phyloP scores from a whole-genome alignment of 2,888 invertebrate genomes.

The Tetheella fluctuosa region DNA sequence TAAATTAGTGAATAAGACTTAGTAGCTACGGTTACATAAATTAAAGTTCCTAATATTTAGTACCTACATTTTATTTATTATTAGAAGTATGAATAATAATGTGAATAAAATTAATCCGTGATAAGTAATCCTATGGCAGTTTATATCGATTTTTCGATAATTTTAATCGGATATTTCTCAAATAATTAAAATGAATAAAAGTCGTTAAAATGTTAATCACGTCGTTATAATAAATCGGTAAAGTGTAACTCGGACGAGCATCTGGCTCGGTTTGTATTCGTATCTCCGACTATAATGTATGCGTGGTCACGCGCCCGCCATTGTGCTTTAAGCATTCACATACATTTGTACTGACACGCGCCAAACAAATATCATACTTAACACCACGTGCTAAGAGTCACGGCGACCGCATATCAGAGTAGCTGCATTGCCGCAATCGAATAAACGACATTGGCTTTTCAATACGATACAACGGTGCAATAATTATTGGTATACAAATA shows the following conservation, averaged over 20 bases:
- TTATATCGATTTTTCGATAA: neutral
- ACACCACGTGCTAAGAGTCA: conserved; percentile 15
- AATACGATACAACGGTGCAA: conserved; percentile 49
- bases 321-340: conserved; percentile 53
- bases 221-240: conserved; percentile 57
- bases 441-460: conserved; percentile 50
- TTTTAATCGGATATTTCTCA: neutral
- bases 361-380: conserved; percentile 17
- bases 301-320: conserved; percentile 63
- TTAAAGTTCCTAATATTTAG: too few species aligned
- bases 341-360: conserved; percentile 15
- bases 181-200: neutral
- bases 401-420: conserved; percentile 26
- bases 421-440: conserved; percentile 53
- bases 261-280: conserved; percentile 36
- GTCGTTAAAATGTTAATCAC: conserved; percentile 44
- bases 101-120: neutral
- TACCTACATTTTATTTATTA: too few species aligned
- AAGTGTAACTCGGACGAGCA: conserved; percentile 16
- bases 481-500: conserved; percentile 41
- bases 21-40: too few species aligned
- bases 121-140: too few species aligned
- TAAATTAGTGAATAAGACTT: too few species aligned
- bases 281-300: conserved; percentile 42
- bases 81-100: too few species aligned